phyloP scores from a whole-genome alignment of 1,140 invertebrate genomes.

The Drosophila truncata region DNA sequence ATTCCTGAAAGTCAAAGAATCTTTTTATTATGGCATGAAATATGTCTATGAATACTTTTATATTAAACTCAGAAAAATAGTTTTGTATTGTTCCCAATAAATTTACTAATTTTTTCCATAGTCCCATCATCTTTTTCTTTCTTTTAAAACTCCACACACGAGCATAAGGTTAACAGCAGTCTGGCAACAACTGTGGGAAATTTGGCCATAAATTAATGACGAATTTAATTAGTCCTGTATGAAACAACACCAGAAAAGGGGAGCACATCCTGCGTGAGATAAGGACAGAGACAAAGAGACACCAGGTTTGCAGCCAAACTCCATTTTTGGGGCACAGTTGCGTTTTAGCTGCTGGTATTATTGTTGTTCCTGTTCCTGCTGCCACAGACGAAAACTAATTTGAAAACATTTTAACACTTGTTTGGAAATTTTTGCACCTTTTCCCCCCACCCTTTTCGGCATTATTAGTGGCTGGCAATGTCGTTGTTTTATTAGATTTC shows the following conservation, averaged over 20 bases:
- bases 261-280: conserved; percentile 20
- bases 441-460: conserved; percentile 4
- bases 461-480: conserved; percentile 53
- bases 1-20: not conserved
- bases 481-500: conserved; percentile 79
- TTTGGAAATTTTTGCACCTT: conserved; percentile 56
- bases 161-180: conserved; percentile 5
- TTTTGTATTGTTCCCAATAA: too few species aligned
- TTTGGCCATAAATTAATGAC: conserved; percentile 71
- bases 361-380: conserved; percentile 33
- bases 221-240: conserved; percentile 73
- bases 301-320: conserved; percentile 34
- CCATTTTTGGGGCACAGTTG: conserved; percentile 55
- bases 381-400: conserved; percentile 72
- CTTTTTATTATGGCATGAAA: not conserved
- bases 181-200: conserved; percentile 41
- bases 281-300: conserved; percentile 5
- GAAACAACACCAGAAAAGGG: conserved; percentile 14
- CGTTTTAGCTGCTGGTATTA: conserved; percentile 47
- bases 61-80: not conserved
- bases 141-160: conserved; percentile 11
- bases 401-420: conserved; percentile 82
- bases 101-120: not conserved
- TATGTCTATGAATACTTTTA: not conserved
- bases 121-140: not conserved